Percentiles rank a stretch among this genome's conserved stretches.
phyloP scores from a whole-genome alignment of 2,113 vertebrate species.

The Anoura caudifer region DNA sequence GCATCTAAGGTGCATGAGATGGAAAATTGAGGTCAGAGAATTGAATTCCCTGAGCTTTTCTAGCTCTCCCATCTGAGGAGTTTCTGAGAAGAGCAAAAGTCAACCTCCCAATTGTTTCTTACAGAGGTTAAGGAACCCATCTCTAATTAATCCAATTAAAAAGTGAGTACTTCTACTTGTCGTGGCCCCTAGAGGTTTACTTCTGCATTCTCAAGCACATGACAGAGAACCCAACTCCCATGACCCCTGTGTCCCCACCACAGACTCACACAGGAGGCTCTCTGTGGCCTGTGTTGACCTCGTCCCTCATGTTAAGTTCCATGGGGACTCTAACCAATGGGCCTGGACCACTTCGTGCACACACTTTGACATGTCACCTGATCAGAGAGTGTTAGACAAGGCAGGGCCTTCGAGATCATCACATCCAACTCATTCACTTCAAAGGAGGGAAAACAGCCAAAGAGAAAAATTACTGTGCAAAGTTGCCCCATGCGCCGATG shows the following conservation, averaged over 20 bases:
- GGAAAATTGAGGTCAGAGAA: neutral
- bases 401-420: neutral
- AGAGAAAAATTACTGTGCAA: neutral
- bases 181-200: neutral
- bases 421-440: neutral
- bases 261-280: neutral
- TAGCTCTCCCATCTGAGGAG: neutral
- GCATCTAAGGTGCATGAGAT: neutral
- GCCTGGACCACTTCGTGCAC: neutral
- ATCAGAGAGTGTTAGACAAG: neutral
- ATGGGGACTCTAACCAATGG: neutral
- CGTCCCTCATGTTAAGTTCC: neutral
- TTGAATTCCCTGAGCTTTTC: conserved; percentile 34
- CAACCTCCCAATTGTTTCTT: neutral
- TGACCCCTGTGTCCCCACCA: neutral
- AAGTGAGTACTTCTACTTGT: neutral
- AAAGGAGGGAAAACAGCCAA: neutral
- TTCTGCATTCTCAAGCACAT: neutral
- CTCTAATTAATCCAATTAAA: conserved; percentile 56
- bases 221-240: neutral
- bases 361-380: neutral
- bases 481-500: neutral
- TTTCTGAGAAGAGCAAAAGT: neutral
- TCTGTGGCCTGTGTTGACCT: neutral
- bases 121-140: neutral